Evolutionary conservation across 2,797 vertebrate genomes (phyloP).

Genomic region (Melanotaenia trifasciata): DNA sequence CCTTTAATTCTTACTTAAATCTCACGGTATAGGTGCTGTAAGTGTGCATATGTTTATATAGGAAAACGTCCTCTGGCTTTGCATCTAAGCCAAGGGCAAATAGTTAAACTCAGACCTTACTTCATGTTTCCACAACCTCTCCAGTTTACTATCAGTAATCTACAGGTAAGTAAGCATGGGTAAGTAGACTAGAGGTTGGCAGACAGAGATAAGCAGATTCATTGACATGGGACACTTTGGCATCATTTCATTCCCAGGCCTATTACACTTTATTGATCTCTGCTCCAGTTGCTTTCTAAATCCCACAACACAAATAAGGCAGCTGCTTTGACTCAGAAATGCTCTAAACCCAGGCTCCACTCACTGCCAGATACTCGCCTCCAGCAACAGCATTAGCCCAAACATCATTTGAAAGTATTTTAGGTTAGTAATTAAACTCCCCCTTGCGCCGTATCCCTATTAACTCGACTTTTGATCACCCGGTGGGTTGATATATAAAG

Average conservation of each 20-base stretch:
- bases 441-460: slow-evolving; percentile 66
- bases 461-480: slow-evolving; percentile 78
- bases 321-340: slow-evolving; percentile 69
- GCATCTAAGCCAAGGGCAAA: slow-evolving; percentile 62
- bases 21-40: slow-evolving; percentile 10
- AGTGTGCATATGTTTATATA: slow-evolving; percentile 19
- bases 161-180: slow-evolving; percentile 74
- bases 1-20: slow-evolving; percentile 41
- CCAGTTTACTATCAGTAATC: slow-evolving; percentile 73
- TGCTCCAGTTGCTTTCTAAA: slow-evolving; percentile 73
- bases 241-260: slow-evolving; percentile 80
- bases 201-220: slow-evolving; percentile 83
- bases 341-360: slow-evolving; percentile 36
- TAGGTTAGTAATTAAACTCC: slow-evolving; percentile 77
- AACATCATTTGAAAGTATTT: slow-evolving; percentile 77
- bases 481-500: slow-evolving; percentile 67
- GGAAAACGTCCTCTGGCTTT: slow-evolving; percentile 46
- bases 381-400: slow-evolving; percentile 55
- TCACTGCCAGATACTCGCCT: slow-evolving; percentile 45
- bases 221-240: slow-evolving; percentile 80
- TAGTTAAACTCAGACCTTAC: slow-evolving; percentile 57
- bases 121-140: slow-evolving; percentile 54
- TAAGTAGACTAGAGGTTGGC: slow-evolving; percentile 68
- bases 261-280: slow-evolving; percentile 84
- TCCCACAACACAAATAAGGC: slow-evolving; percentile 75